These are phyloP conservation scores for Margarornis squamiger DNA, from an alignment of 2,797 vertebrate species.

Conservation along the genomic window DNA sequence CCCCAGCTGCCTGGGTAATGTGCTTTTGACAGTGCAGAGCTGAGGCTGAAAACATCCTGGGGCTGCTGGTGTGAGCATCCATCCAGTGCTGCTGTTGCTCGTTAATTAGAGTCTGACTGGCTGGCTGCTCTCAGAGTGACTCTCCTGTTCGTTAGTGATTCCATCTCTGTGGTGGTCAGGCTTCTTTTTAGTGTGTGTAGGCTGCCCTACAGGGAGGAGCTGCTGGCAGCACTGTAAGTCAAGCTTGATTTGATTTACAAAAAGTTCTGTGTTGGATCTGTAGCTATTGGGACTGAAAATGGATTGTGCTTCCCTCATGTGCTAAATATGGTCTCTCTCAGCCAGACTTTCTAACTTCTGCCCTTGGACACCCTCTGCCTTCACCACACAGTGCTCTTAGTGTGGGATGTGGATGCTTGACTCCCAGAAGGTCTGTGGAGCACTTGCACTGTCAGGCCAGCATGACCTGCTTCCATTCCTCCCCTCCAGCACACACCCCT, in stretches of 20 bases:
- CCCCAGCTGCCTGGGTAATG: neutral
- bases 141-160: neutral
- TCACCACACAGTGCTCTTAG: neutral
- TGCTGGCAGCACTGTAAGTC: neutral
- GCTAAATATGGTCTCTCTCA: neutral
- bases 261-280: neutral
- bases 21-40: neutral
- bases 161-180: neutral
- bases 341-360: neutral
- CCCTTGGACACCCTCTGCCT: neutral
- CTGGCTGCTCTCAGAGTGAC: neutral
- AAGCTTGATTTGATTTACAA: neutral
- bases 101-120: neutral
- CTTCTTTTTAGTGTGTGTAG: neutral
- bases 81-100: neutral
- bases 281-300: neutral
- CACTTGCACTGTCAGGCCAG: neutral
- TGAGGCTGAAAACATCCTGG: neutral
- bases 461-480: neutral
- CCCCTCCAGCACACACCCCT: neutral
- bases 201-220: neutral
- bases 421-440: neutral
- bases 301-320: neutral
- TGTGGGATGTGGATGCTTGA: neutral
- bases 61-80: neutral